Conservation (phyloP, 2,113 vertebrate genomes). For the Gadus chalcogrammus region DNA sequence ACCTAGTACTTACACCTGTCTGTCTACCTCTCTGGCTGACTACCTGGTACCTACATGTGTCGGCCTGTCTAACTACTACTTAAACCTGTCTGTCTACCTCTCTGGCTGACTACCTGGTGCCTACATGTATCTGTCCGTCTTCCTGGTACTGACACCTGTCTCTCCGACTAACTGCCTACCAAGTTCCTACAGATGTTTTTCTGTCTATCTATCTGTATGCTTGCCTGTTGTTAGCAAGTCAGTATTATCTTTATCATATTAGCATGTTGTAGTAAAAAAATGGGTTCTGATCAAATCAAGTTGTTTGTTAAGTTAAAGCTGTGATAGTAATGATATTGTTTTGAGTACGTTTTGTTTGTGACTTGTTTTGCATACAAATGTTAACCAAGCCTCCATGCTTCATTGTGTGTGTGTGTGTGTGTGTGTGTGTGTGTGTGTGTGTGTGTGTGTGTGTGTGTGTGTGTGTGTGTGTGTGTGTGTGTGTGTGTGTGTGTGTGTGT, state of each 20-base stretch:
- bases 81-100: neutral
- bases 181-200: too few relatives aligned
- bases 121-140: neutral
- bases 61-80: neutral
- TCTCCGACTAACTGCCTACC: too few relatives aligned
- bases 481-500: slow-evolving; percentile 4
- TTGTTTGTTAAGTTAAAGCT: too few relatives aligned
- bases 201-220: too few relatives aligned
- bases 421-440: slow-evolving; percentile 23
- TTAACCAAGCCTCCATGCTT: neutral
- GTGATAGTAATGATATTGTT: too few relatives aligned
- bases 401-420: slow-evolving; percentile 46
- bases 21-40: neutral
- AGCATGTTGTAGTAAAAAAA: too few relatives aligned
- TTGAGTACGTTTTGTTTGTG: too few relatives aligned
- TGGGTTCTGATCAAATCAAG: too few relatives aligned
- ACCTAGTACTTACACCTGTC: neutral
- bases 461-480: slow-evolving; percentile 24
- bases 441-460: slow-evolving; percentile 20
- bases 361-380: too few relatives aligned
- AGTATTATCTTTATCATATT: too few relatives aligned
- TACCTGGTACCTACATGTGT: neutral
- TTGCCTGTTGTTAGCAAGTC: too few relatives aligned
- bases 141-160: too few relatives aligned
- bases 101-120: neutral